A percentile compares a stretch with the other conserved stretches of the same genome.
These are phyloP conservation scores for Silurus lanzhouensis DNA, from an alignment of 2,797 vertebrate genomes.

Conservation along the genomic window DNA sequence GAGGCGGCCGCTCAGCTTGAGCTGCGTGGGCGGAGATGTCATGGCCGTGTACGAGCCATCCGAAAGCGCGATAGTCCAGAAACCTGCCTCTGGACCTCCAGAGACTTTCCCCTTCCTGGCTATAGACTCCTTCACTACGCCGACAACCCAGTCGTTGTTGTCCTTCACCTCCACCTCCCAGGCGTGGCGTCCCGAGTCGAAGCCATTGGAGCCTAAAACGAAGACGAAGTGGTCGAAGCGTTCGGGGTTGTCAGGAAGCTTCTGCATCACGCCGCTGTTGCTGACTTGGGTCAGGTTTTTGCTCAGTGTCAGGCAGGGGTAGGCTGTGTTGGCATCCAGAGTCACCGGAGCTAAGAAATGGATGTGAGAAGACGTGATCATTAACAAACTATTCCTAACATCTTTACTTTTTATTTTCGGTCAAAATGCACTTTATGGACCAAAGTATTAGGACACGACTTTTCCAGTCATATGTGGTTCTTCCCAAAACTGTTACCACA, in stretches of 20 bases:
- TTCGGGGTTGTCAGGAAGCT: slow-evolving; percentile 74
- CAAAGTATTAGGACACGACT: no score
- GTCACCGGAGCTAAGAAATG: slow-evolving; percentile 72
- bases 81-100: slow-evolving; percentile 75
- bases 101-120: slow-evolving; percentile 77
- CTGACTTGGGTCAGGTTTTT: slow-evolving; percentile 68
- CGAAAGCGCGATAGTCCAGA: slow-evolving; percentile 79
- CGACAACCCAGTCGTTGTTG: slow-evolving; percentile 80
- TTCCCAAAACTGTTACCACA: no score
- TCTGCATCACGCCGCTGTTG: slow-evolving; percentile 68
- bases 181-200: slow-evolving; percentile 72
- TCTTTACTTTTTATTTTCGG: no score
- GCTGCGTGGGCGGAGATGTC: slow-evolving; percentile 70
- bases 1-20: slow-evolving; percentile 60
- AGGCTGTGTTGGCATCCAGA: slow-evolving; percentile 78
- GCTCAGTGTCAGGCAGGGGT: slow-evolving; percentile 75
- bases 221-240: slow-evolving; percentile 81
- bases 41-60: slow-evolving; percentile 76
- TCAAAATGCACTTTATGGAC: no score
- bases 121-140: slow-evolving; percentile 74
- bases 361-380: not conserved
- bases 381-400: no score
- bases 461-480: no score
- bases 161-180: slow-evolving; percentile 80
- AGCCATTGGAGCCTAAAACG: slow-evolving; percentile 75